A percentile compares a stretch with the other conserved stretches of the same genome.
These are phyloP conservation scores for Salvelinus alpinus DNA, from an alignment of 2,113 vertebrate species.

Conservation along the genomic window DNA sequence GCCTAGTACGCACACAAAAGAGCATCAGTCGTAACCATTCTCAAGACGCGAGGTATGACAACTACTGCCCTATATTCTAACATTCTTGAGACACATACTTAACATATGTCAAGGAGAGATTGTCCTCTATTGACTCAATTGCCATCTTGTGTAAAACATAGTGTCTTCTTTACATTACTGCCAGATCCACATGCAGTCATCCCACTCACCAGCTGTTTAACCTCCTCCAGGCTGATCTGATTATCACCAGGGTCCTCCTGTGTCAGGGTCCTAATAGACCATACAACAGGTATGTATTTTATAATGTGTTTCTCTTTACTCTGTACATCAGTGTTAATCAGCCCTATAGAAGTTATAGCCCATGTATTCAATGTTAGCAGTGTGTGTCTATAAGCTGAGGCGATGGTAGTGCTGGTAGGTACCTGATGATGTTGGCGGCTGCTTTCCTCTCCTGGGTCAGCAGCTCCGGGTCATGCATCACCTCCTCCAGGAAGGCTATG, in stretches of 20 bases:
- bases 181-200: not conserved
- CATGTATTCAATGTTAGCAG: not conserved
- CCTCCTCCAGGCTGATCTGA: slow-evolving; percentile 88
- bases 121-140: not conserved
- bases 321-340: not conserved
- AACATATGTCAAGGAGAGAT: not conserved
- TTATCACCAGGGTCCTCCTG: slow-evolving; percentile 94
- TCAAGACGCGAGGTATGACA: not conserved
- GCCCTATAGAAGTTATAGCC: not conserved
- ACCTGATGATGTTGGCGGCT: slow-evolving; percentile 95
- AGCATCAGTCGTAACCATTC: no score
- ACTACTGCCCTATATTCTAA: not conserved
- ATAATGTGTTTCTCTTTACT: not conserved
- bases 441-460: slow-evolving; percentile 96
- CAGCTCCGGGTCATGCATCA: slow-evolving; percentile 94
- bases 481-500: slow-evolving; percentile 93
- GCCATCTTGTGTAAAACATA: no score
- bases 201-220: slow-evolving; percentile 83
- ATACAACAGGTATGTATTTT: not conserved
- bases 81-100: not conserved
- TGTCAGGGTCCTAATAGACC: slow-evolving; percentile 81
- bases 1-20: slow-evolving; percentile 69
- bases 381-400: not conserved
- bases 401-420: not conserved
- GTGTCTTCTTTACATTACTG: no score